Base-by-base conservation (phyloP, 1,140 invertebrate genomes). In the Copidosoma floridanum region DNA sequence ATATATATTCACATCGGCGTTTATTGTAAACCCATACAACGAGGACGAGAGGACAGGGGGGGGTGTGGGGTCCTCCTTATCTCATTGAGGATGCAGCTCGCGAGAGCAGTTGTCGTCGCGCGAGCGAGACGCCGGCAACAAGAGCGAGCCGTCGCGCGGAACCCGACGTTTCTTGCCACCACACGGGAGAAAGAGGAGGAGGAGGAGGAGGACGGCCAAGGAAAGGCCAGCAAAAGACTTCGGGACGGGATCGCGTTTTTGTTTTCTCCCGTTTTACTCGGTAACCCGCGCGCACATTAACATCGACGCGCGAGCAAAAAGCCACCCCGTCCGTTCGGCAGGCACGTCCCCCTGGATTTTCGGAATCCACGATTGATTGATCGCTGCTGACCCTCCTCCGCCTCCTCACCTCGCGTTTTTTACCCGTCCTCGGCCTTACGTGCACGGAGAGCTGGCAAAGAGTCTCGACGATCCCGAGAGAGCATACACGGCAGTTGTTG, bases 271-370 rank as follows among this genome's bases (percentile, higher is more conserved):
- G n/a, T n/a, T n/a, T n/a, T n/a, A n/a, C n/a, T n/a, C n/a, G n/a
- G n/a, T n/a, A n/a, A 14, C 1, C 3, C 7, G 18, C 20, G 1
- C 1, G 11, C 8, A 11, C 21, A 77, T 79, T 79, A 75, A 76
- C 77, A 79, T 79, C 66, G 71, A 71, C 74, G 61, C 72, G 72
- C 77, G 75, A 68, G 70, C 66, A 79, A 79, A 77, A 78, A n/a
- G 77, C 55, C 35, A 55, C 60, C 53, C 57, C 43, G 63, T 46
- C 61, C 44, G 35, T 61, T 41, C 21, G 65, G 58, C 64, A 60
- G 57, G 43, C 41, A 37, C 55, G n/a, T n/a, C n/a, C n/a, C n/a
- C n/a, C n/a, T n/a, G 62, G 66, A 37, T 51, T 67, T 58, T 61
- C 57, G 41, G 11, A 48, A 46, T 41, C 32, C n/a, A 24, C 41